A percentile compares a stretch with the other conserved stretches of the same genome.
phyloP scores from a whole-genome alignment of 1,140 invertebrate species.

The Aphelinus atriplicis region DNA sequence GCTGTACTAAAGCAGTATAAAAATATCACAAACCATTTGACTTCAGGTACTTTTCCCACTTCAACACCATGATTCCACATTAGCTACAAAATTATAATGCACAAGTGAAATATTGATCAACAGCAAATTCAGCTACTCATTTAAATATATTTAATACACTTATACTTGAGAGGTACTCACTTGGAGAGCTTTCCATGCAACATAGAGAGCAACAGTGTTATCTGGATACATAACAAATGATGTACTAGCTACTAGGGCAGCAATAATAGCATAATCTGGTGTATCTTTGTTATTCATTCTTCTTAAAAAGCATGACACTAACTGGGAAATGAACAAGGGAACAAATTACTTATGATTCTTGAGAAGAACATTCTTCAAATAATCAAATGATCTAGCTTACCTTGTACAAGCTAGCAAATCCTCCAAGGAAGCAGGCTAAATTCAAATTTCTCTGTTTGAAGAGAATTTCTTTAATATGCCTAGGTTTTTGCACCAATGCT shows the following conservation, averaged over 20 bases:
- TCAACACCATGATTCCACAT: constrained; percentile 71
- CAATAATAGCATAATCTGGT: constrained; percentile 70
- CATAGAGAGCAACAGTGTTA: constrained; percentile 75
- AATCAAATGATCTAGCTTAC: constrained; percentile 54
- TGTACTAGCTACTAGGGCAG: constrained; percentile 72
- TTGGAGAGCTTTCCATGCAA: constrained; percentile 78
- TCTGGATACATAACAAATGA: constrained; percentile 74
- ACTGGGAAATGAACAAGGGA: constrained; percentile 60
- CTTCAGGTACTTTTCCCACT: constrained; percentile 68
- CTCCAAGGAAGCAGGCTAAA: constrained; percentile 72
- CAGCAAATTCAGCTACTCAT: background rate
- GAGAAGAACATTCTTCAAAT: background rate
- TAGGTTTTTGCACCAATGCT: constrained; percentile 65
- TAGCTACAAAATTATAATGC: constrained; percentile 64
- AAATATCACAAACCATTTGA: constrained; percentile 73
- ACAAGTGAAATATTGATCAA: constrained; percentile 1
- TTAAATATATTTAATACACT: too few relatives aligned
- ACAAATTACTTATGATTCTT: constrained; percentile 20
- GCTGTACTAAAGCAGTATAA: constrained; percentile 84
- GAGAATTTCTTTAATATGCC: constrained; percentile 64
- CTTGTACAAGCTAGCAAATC: constrained; percentile 72
- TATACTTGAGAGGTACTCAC: constrained; percentile 56
- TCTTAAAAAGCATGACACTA: constrained; percentile 70
- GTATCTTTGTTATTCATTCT: constrained; percentile 69
- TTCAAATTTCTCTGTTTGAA: constrained; percentile 70